A percentile compares a stretch with the other conserved stretches of the same genome.
These are phyloP conservation scores for Cheilosia grossa DNA, from an alignment of 2,888 invertebrate species.

Conservation along the genomic window DNA sequence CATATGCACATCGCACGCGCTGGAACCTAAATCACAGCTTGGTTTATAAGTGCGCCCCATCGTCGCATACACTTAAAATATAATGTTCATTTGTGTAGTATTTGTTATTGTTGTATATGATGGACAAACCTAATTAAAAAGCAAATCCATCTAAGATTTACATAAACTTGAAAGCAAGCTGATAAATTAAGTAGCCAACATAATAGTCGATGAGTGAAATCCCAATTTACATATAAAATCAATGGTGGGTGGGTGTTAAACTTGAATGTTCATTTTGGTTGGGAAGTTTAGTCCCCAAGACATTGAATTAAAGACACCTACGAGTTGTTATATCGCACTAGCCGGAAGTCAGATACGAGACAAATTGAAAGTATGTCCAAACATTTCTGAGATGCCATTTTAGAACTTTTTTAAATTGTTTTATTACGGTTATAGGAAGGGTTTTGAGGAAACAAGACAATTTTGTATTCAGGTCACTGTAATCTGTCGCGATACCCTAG, in stretches of 20 bases:
- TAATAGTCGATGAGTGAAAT: conserved; percentile 28
- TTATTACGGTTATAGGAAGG: too few relatives aligned
- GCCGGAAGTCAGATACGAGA: too few relatives aligned
- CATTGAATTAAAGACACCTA: too few relatives aligned
- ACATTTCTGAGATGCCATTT: too few relatives aligned
- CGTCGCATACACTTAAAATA: conserved; percentile 48
- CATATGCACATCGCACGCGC: conserved; percentile 14
- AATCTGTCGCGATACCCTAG: too few relatives aligned
- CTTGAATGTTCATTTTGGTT: neutral
- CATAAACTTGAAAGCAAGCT: conserved; percentile 60
- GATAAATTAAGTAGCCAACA: conserved; percentile 24
- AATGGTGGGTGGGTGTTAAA: conserved; percentile 9
- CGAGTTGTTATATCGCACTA: too few relatives aligned
- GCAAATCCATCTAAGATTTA: conserved; percentile 37
- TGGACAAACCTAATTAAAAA: conserved; percentile 34
- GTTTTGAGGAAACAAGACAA: too few relatives aligned
- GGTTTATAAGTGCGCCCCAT: conserved; percentile 17
- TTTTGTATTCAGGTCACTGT: too few relatives aligned
- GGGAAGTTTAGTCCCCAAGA: too few relatives aligned
- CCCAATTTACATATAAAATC: neutral
- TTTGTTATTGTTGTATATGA: conserved; percentile 38
- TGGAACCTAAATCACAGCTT: conserved; percentile 27
- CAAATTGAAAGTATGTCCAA: too few relatives aligned
- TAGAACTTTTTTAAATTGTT: too few relatives aligned
- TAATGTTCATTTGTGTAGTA: conserved; percentile 24